A percentile compares a stretch with the other conserved stretches of the same genome.
Evolutionary conservation across 2,113 vertebrate species (phyloP).

Genomic region (Leptodactylus fuscus): DNA sequence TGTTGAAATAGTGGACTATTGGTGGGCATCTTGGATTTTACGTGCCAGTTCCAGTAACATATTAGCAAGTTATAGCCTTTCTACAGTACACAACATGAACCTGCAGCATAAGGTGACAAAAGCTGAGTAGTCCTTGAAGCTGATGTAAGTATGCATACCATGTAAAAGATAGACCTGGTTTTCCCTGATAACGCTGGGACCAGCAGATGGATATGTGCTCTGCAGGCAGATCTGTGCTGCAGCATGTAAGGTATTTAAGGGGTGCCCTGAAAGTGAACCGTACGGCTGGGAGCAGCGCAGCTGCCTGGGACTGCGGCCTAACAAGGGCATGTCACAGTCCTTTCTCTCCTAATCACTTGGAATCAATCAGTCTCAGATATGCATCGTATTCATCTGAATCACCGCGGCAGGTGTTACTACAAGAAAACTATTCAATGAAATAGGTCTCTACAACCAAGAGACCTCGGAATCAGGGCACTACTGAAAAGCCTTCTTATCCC

Average conservation of each 20-base stretch:
- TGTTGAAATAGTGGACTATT: no score
- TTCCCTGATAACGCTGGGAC: not conserved
- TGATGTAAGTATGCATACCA: not conserved
- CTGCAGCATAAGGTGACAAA: not conserved
- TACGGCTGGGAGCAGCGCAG: constrained; percentile 1
- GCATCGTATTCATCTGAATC: constrained; percentile 5
- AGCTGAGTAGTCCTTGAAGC: not conserved
- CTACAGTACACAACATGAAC: not conserved
- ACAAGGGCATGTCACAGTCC: constrained; percentile 20
- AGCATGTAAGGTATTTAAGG: constrained; percentile 22
- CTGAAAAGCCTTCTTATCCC: not conserved
- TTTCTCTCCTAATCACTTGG: constrained; percentile 34
- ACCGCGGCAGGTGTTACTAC: constrained; percentile 28
- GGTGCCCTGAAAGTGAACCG: constrained; percentile 33
- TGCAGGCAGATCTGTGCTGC: constrained; percentile 31
- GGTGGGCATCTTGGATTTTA: no score
- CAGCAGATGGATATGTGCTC: not conserved
- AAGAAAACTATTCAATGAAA: not conserved
- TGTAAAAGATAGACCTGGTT: no score
- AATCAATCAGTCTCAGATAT: constrained; percentile 37
- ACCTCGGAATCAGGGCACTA: not conserved
- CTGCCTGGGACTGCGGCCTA: not conserved
- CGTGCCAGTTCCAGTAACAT: no score
- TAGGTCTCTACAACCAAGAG: not conserved
- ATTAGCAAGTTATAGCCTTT: not conserved